phyloP scores from a whole-genome alignment of 2,113 vertebrate species.

The Lasiurus cinereus region DNA sequence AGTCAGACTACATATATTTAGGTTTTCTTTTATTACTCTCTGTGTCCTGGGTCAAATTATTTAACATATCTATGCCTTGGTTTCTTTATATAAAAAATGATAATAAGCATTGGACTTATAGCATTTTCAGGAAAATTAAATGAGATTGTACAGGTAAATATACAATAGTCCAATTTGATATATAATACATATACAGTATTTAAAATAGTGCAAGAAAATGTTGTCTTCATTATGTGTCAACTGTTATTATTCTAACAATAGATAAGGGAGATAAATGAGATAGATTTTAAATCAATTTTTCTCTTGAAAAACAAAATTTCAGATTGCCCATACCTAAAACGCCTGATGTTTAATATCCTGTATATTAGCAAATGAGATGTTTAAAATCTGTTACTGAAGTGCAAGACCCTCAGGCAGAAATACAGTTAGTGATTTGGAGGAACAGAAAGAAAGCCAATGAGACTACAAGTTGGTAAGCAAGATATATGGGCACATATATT shows the following conservation, averaged over 20 bases:
- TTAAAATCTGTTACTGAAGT: background rate
- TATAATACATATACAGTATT: background rate
- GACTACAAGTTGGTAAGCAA: background rate
- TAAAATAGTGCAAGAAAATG: background rate
- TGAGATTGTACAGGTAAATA: background rate
- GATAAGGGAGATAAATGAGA: background rate
- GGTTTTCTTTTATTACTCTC: background rate
- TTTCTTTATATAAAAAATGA: background rate
- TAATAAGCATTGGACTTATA: background rate
- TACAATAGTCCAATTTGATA: background rate
- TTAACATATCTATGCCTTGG: background rate
- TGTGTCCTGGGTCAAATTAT: background rate
- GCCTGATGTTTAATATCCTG: background rate
- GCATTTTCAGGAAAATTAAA: background rate
- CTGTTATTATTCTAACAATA: background rate
- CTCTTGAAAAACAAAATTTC: background rate
- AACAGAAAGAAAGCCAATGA: background rate
- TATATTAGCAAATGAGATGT: background rate
- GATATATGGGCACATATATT: background rate
- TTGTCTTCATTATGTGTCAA: background rate
- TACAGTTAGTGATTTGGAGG: background rate
- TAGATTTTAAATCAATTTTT: slow-evolving; percentile 32
- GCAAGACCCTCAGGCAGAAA: background rate
- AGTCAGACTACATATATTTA: background rate
- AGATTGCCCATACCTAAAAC: background rate